Evolutionary conservation across 2,888 invertebrate species (phyloP).

Genomic region (Lasioglossum marginatum): DNA sequence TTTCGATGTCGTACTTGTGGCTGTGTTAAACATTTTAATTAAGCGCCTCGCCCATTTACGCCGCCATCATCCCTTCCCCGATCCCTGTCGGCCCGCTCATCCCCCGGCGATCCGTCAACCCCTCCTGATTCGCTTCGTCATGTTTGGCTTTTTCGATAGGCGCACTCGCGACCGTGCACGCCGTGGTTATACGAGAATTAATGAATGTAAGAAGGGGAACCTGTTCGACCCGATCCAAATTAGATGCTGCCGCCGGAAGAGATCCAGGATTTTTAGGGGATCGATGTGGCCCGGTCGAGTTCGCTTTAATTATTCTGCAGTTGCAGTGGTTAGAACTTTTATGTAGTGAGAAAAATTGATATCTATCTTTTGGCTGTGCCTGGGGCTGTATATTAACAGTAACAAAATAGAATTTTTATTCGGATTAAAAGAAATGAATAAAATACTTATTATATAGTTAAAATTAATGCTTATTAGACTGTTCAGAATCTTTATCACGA

Average conservation of each 20-base stretch:
- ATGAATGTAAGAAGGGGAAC: background rate
- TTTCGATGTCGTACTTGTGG: slow-evolving; percentile 73
- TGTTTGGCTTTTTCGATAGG: slow-evolving; percentile 26
- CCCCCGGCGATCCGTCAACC: slow-evolving; percentile 26
- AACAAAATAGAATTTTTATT: too few species aligned
- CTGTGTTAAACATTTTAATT: slow-evolving; percentile 76
- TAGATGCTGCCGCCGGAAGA: background rate
- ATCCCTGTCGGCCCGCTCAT: background rate
- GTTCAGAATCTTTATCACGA: too few species aligned
- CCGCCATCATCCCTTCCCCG: slow-evolving; percentile 37
- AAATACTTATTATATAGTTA: too few species aligned
- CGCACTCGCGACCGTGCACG: background rate
- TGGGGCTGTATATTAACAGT: too few species aligned
- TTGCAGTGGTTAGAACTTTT: background rate
- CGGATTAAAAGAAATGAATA: too few species aligned
- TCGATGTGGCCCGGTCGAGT: background rate
- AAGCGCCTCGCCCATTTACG: slow-evolving; percentile 73
- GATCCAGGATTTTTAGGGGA: background rate
- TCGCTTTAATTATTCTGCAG: background rate
- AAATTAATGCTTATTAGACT: too few species aligned
- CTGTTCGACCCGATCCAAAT: slow-evolving; percentile 3
- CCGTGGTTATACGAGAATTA: slow-evolving; percentile 19
- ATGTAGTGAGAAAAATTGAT: too few species aligned
- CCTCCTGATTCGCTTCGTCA: slow-evolving; percentile 13
- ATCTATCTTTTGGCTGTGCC: too few species aligned